Evolutionary conservation across 2,888 invertebrate species (phyloP), one percentile per base, ranked within the genome.

Genomic region (Chirona hameri): DNA sequence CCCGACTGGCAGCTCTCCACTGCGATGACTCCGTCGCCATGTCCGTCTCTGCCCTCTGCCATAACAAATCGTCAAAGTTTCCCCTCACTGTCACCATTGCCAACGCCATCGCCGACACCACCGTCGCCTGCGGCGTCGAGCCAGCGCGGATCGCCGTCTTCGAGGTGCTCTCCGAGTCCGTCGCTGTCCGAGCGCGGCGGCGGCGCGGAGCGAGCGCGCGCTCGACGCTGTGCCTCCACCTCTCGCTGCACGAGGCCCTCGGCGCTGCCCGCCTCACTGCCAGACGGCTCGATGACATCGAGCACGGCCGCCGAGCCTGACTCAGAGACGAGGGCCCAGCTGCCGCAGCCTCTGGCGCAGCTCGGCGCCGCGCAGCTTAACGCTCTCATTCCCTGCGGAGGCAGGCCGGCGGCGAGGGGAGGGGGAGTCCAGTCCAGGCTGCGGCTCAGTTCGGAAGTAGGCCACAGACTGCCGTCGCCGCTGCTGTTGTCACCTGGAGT

Each of bases 221-320:
- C 72, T 65, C 84, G 65, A 27, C 79, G 82, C 29, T 79, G 83
- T 24, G 83, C 76, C 81, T 81, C 82, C 82, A 65, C 46, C 79
- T 46, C 65, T 60, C 21, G 81, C 81, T 21, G 27, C 55, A 60
- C 82, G 79, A 57, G 81, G 76, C 52, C 52, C 10, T n/a, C 52
- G 14, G 79, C 27, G 27, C 79, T 52, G 69, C 86, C 86, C 82
- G 86, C 86, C 57, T 86, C 86, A 79, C 86, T 86, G 83, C 86
- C 86, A 27, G 86, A 86, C 0, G 87, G 87, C 82, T 87, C 87
- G 52, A 87, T 86, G 24, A 87, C 86, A 83, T 87, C 87, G 72
- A 87, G 83, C 24, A 87, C 87, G 15, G 87, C 86, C 18, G 86
- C 86, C 39, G 86, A 86, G 1, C 86, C 86, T 72, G 85, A 85